These are phyloP conservation scores for Bufotes viridis DNA, from an alignment of 2,797 vertebrate species.

Conservation along the genomic window DNA sequence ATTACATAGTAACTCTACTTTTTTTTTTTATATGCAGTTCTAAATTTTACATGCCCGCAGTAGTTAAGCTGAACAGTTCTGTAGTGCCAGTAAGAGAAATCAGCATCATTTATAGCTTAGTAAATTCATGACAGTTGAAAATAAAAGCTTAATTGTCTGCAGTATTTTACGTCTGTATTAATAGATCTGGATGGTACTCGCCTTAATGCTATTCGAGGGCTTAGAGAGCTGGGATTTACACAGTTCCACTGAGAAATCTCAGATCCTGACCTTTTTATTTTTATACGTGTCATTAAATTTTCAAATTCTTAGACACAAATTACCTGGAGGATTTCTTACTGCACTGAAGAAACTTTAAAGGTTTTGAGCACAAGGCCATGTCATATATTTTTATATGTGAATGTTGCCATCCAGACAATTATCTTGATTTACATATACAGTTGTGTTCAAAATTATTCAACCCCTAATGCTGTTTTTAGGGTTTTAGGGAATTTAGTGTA, in stretches of 20 bases:
- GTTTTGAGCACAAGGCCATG: not conserved
- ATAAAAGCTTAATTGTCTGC: not conserved
- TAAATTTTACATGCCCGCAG: not conserved
- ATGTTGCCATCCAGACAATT: not conserved
- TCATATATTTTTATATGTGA: not conserved
- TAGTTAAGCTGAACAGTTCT: not conserved
- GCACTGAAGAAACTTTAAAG: not conserved
- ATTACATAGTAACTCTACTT: conserved; percentile 1
- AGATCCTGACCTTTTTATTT: not conserved
- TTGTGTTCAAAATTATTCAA: too few species aligned
- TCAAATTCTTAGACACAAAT: not conserved
- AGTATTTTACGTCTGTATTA: conserved; percentile 9
- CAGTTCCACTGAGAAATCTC: not conserved
- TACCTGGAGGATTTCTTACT: not conserved
- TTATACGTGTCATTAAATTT: not conserved
- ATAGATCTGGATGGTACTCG: not conserved
- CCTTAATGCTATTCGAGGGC: not conserved
- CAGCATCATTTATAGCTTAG: not conserved
- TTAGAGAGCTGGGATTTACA: not conserved
- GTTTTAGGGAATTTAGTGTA: too few species aligned
- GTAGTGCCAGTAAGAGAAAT: not conserved
- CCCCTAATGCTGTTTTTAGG: too few species aligned
- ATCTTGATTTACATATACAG: not conserved
- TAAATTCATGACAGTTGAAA: conserved; percentile 10
- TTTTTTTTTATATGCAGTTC: not conserved